Base-by-base conservation (phyloP, 1,140 invertebrate species). In the Ruditapes philippinarum region DNA sequence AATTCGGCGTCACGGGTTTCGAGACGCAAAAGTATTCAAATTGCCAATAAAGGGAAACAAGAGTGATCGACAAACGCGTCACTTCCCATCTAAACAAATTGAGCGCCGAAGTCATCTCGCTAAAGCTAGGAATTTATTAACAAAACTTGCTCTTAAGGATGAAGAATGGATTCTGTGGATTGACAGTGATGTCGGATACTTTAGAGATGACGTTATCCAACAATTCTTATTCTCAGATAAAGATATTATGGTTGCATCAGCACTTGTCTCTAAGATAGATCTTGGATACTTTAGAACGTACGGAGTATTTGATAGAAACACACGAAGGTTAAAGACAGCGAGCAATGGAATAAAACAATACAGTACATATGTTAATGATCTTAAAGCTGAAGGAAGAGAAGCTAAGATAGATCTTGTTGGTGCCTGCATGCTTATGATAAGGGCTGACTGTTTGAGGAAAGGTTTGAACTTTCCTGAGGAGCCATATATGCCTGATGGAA, bases 361-460 rank as follows among this genome's bases (percentile, higher is more conserved):
- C 28, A 76, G 94, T 25, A 78, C 92, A 12, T 94, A 91, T 84
- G 85, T 95, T 17, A 84, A 93, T 25, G 89, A 94, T 70, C 86
- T 95, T 11, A 85, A 91, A 57, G 91, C 87, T 12, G 94, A 95
- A 60, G 94, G 94, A 1, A 60, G 91, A 2, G 88, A 94, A 22
- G 94, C 94, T 0, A 89, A 89, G 12, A 60, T 95, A 33, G 94
- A 95, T 90, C 94, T 94, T 3, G 94, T 95, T 7, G 94, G 94
- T 31, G 94, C 94, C 0, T 95, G 94, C 70, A 91, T 85, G 12
- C 76, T 95, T 49, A 73, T 95, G n/a, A 80, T 95, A 1, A 87
- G 85, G 57, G 91, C 91, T 0, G 81, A 91, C 19, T 92, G 91
- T 73, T 93, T 94, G 68, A 83, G 91, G 17, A 91, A 93, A 54